Evolutionary conservation across 2,797 vertebrate species (phyloP).

Genomic region (Naso thynnoides): DNA sequence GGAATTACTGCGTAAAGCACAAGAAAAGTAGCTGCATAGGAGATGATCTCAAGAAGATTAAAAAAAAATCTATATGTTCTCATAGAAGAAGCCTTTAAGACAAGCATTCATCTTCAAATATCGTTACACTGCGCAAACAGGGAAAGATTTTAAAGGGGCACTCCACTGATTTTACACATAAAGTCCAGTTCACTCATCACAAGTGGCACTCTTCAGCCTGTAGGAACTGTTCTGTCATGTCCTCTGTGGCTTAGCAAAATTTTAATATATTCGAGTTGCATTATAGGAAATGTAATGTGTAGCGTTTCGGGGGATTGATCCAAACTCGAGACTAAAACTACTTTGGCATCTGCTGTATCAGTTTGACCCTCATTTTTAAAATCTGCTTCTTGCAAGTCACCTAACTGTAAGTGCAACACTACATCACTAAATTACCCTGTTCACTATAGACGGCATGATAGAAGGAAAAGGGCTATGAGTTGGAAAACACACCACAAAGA

Average conservation of each 20-base stretch:
- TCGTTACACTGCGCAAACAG: constrained; percentile 47
- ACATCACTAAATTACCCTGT: neutral
- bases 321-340: neutral
- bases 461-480: neutral
- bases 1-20: constrained; percentile 54
- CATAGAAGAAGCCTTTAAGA: constrained; percentile 40
- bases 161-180: constrained; percentile 2
- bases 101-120: constrained; percentile 44
- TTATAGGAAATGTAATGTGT: neutral
- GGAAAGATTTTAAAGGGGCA: constrained; percentile 31
- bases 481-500: constrained; percentile 1
- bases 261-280: neutral
- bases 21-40: constrained; percentile 65
- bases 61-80: constrained; percentile 28
- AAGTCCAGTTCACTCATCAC: neutral
- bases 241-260: constrained; percentile 8
- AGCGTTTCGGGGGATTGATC: neutral
- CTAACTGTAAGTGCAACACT: neutral
- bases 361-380: neutral
- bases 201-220: neutral
- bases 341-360: neutral
- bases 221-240: neutral
- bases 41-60: constrained; percentile 30
- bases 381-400: neutral
- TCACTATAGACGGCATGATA: neutral